These are phyloP conservation scores for Anthoptus insignis DNA, from an alignment of 2,888 invertebrate genomes.

Conservation along the genomic window DNA sequence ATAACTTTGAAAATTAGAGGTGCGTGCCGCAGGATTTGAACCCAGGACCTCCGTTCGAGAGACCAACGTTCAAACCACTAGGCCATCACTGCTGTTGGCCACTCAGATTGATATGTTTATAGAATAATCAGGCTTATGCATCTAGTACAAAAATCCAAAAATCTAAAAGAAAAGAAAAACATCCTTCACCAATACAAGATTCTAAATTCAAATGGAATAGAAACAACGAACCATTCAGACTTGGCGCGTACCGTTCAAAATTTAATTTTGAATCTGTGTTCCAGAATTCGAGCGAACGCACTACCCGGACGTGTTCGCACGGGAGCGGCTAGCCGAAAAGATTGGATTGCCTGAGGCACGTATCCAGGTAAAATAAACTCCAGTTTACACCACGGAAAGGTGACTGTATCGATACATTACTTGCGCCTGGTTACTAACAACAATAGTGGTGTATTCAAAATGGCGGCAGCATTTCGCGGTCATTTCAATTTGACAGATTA, in stretches of 20 bases:
- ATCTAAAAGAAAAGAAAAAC: slow-evolving; percentile 1
- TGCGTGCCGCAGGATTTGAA: too few species aligned
- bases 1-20: too few species aligned
- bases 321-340: slow-evolving; percentile 98
- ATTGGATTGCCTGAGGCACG: slow-evolving; percentile 99
- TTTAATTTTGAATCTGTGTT: slow-evolving; percentile 49
- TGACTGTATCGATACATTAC: slow-evolving; percentile 61
- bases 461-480: slow-evolving; percentile 32
- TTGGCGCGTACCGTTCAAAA: slow-evolving; percentile 48
- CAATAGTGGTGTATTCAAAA: slow-evolving; percentile 41
- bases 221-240: slow-evolving; percentile 37
- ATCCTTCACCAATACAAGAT: slow-evolving; percentile 34
- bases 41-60: too few species aligned
- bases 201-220: slow-evolving; percentile 44
- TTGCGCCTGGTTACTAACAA: slow-evolving; percentile 52
- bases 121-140: too few species aligned
- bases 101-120: too few species aligned
- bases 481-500: slow-evolving; percentile 18
- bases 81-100: too few species aligned
- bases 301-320: slow-evolving; percentile 98
- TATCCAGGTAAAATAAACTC: slow-evolving; percentile 97
- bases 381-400: slow-evolving; percentile 80
- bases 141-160: background rate
- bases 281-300: slow-evolving; percentile 99
- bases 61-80: too few species aligned